Evolutionary conservation across 1,140 invertebrate genomes (phyloP).

Genomic region (Macrosteles quadrilineatus): DNA sequence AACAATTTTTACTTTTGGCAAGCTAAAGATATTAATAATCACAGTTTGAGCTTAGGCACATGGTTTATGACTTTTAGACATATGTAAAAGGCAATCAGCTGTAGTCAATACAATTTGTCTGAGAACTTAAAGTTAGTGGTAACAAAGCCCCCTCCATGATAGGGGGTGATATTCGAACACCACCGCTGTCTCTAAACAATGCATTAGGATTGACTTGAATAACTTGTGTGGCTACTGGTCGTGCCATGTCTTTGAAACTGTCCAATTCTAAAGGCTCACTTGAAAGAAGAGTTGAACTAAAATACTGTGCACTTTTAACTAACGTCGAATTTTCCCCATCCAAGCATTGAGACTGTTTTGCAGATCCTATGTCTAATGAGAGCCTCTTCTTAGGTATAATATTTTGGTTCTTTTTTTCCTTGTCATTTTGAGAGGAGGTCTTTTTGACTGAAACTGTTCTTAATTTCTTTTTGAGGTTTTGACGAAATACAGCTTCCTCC

Average conservation of each 20-base stretch:
- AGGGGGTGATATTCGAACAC: background rate
- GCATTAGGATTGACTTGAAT: slow-evolving; percentile 28
- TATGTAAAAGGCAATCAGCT: background rate
- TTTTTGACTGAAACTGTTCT: slow-evolving; percentile 4
- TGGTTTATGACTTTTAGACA: no score
- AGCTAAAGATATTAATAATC: no score
- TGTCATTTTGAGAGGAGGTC: background rate
- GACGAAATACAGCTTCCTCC: slow-evolving; percentile 6
- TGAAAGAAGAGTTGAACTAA: slow-evolving; percentile 6
- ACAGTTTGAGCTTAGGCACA: no score
- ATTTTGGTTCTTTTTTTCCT: background rate
- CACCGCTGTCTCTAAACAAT: background rate
- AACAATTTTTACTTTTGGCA: no score
- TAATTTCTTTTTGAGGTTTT: slow-evolving; percentile 21
- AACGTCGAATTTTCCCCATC: background rate
- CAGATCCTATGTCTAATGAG: background rate
- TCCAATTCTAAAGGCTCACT: background rate
- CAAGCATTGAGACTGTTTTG: slow-evolving; percentile 8
- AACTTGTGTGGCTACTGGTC: slow-evolving; percentile 26
- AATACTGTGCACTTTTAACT: background rate
- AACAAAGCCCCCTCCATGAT: background rate
- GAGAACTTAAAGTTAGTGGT: background rate
- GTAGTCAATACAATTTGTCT: background rate
- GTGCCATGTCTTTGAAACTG: background rate
- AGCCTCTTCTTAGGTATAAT: background rate